These are phyloP conservation scores for Lasioglossum calceatum DNA, from an alignment of 2,888 invertebrate species.

Conservation along the genomic window DNA sequence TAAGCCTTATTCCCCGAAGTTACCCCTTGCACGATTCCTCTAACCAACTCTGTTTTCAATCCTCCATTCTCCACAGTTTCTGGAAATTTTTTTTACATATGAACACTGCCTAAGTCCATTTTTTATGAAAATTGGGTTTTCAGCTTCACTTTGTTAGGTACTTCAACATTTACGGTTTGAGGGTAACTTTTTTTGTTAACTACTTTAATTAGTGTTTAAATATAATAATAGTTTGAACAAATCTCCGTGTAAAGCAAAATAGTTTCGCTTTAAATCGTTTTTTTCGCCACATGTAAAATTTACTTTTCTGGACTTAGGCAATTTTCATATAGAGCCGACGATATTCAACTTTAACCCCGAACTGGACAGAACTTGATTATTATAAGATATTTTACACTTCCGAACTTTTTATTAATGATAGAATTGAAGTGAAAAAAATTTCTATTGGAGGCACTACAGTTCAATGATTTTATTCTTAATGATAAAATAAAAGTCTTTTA, in stretches of 20 bases:
- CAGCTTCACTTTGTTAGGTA: no score
- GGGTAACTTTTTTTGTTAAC: no score
- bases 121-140: no score
- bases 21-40: neutral
- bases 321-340: no score
- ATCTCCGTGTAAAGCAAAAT: no score
- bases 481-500: neutral
- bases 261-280: no score
- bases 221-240: no score
- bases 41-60: neutral
- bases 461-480: neutral
- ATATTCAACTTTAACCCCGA: neutral
- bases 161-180: no score
- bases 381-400: neutral
- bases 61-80: neutral
- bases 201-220: no score
- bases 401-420: neutral
- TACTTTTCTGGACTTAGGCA: no score
- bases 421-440: neutral
- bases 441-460: neutral
- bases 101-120: no score
- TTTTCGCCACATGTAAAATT: no score
- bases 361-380: neutral
- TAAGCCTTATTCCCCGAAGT: conserved; percentile 31
- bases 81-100: neutral